Evolutionary conservation across 2,888 invertebrate species (phyloP).

Genomic region (Trissonchulus sp.): DNA sequence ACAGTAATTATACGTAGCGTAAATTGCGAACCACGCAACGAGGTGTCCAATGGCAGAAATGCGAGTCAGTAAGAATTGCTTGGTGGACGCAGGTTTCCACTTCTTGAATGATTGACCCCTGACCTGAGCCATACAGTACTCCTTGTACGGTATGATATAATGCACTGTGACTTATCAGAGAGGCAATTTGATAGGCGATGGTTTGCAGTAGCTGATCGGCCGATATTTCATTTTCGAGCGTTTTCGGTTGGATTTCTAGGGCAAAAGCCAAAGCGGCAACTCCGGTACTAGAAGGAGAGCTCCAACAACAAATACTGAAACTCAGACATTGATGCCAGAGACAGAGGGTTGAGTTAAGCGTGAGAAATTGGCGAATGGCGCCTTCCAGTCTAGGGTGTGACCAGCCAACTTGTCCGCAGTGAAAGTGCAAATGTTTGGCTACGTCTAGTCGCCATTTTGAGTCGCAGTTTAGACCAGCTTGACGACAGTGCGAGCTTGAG

Average conservation of each 20-base stretch:
- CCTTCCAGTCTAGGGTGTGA: not conserved
- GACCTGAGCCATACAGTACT: not conserved
- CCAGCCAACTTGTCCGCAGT: not conserved
- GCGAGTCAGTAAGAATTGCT: not conserved
- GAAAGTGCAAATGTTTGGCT: not conserved
- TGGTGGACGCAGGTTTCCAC: not conserved
- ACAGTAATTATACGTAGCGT: too few species aligned
- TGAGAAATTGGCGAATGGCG: not conserved
- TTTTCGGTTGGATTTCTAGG: not conserved
- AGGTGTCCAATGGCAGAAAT: not conserved
- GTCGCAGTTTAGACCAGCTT: not conserved
- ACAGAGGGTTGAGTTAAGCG: not conserved
- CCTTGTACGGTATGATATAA: not conserved
- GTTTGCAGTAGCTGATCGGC: not conserved
- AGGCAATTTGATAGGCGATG: not conserved
- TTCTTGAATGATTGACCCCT: not conserved
- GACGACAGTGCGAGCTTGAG: not conserved
- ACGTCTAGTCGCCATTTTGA: not conserved
- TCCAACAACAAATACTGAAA: not conserved
- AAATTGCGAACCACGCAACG: not conserved
- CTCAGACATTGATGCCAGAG: not conserved
- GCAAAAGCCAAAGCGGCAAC: not conserved
- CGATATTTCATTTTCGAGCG: not conserved
- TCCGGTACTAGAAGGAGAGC: not conserved
- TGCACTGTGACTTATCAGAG: not conserved